A percentile compares a stretch with the other conserved stretches of the same genome.
Conservation (phyloP, 2,888 invertebrate species). For the Tenthredo notha region DNA sequence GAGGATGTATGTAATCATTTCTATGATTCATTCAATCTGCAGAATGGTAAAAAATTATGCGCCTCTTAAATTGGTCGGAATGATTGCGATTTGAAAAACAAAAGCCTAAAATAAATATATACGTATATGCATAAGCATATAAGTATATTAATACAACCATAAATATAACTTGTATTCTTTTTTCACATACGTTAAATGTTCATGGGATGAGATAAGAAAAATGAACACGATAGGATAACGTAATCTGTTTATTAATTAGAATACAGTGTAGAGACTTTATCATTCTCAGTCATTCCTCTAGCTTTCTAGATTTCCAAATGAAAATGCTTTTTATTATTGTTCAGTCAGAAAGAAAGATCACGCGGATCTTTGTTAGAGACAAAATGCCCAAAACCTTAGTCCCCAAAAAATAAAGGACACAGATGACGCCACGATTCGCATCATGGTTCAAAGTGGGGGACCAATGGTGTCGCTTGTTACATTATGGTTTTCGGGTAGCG, state of each 20-base stretch:
- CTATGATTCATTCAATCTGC: not conserved
- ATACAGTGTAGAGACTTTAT: not conserved
- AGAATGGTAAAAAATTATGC: not conserved
- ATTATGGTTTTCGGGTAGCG: slow-evolving; percentile 52
- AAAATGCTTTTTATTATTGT: not conserved
- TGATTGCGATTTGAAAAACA: not conserved
- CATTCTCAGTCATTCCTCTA: not conserved
- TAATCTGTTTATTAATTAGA: not conserved
- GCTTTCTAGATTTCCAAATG: not conserved
- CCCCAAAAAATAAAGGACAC: slow-evolving; percentile 55
- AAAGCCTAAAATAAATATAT: not conserved
- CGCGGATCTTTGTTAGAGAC: slow-evolving; percentile 16
- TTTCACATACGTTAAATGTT: not conserved
- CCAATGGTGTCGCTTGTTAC: slow-evolving; percentile 63
- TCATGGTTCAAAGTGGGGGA: slow-evolving; percentile 51
- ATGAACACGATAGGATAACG: not conserved
- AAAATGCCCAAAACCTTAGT: slow-evolving; percentile 11
- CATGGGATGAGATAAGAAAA: not conserved
- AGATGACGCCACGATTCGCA: slow-evolving; percentile 62
- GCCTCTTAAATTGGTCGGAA: not conserved
- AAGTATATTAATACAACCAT: no score
- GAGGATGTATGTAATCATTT: not conserved
- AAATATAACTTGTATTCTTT: not conserved
- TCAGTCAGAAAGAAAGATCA: not conserved
- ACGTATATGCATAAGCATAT: no score